Conservation (phyloP, 1,140 invertebrate species). For the Adoxophyes honmai region DNA sequence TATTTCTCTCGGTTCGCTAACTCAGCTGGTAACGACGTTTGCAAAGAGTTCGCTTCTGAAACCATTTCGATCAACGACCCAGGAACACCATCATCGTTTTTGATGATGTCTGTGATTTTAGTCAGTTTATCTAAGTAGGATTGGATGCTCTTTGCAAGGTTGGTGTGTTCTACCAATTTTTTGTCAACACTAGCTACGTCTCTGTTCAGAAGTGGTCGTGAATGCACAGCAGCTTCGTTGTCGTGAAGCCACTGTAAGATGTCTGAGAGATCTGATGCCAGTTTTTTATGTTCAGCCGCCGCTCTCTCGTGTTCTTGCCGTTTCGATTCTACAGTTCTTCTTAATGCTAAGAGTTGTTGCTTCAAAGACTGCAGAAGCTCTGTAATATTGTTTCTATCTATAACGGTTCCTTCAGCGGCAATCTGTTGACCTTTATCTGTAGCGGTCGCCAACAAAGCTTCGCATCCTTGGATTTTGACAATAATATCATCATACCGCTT, state of each 20-base stretch:
- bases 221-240: constrained; percentile 89
- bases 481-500: constrained; percentile 92
- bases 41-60: constrained; percentile 87
- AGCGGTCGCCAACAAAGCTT: constrained; percentile 90
- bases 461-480: constrained; percentile 90
- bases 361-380: constrained; percentile 92
- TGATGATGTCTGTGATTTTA: constrained; percentile 82
- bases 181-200: constrained; percentile 88
- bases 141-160: constrained; percentile 83
- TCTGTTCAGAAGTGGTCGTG: constrained; percentile 88
- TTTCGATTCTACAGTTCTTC: constrained; percentile 90
- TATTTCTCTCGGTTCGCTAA: constrained; percentile 88
- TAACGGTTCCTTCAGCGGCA: constrained; percentile 89
- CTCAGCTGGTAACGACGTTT: constrained; percentile 87
- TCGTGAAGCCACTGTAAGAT: constrained; percentile 91
- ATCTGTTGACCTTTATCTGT: constrained; percentile 95
- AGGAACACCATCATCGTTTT: constrained; percentile 86
- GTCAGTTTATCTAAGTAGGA: constrained; percentile 84
- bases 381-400: constrained; percentile 91
- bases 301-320: constrained; percentile 91
- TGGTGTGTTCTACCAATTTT: constrained; percentile 88
- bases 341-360: constrained; percentile 87
- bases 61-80: constrained; percentile 88
- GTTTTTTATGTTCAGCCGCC: constrained; percentile 90
- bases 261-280: constrained; percentile 87